A percentile compares a stretch with the other conserved stretches of the same genome.
Evolutionary conservation across 2,888 invertebrate species (phyloP).

Genomic region (Pyralis farinalis): DNA sequence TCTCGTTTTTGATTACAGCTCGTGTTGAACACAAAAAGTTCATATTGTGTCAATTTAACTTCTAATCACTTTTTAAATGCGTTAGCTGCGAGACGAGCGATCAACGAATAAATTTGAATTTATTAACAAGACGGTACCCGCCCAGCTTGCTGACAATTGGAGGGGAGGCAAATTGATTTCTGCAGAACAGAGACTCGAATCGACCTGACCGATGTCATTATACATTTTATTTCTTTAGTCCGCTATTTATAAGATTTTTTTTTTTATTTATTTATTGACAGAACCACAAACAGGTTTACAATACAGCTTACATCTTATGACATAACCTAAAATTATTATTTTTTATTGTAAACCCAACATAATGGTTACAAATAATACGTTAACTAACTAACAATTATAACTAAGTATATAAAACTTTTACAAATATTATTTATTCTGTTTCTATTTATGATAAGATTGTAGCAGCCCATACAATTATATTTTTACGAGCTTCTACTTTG

Average conservation of each 20-base stretch:
- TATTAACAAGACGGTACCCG: constrained; percentile 70
- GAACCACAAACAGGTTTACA: too few species aligned
- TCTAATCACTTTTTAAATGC: constrained; percentile 80
- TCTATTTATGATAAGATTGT: constrained; percentile 4
- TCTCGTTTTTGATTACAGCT: constrained; percentile 63
- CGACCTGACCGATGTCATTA: constrained; percentile 4
- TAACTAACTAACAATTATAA: too few species aligned
- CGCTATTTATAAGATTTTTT: constrained; percentile 1
- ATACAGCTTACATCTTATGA: too few species aligned
- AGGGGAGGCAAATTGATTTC: constrained; percentile 74
- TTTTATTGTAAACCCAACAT: too few species aligned
- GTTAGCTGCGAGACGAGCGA: constrained; percentile 69
- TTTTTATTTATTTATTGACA: too few species aligned
- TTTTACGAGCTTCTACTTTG: too few species aligned
- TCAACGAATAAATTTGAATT: constrained; percentile 80
- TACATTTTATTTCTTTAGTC: constrained; percentile 4
- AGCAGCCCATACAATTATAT: background rate
- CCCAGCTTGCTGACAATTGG: constrained; percentile 54
- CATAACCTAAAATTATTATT: too few species aligned
- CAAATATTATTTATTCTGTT: too few species aligned
- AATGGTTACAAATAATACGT: too few species aligned
- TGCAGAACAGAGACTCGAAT: background rate
- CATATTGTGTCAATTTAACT: constrained; percentile 80
- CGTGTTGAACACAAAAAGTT: constrained; percentile 68
- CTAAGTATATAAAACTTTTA: too few species aligned